Conservation (phyloP, 2,797 vertebrate species). For the Peromyscus aztecus region DNA sequence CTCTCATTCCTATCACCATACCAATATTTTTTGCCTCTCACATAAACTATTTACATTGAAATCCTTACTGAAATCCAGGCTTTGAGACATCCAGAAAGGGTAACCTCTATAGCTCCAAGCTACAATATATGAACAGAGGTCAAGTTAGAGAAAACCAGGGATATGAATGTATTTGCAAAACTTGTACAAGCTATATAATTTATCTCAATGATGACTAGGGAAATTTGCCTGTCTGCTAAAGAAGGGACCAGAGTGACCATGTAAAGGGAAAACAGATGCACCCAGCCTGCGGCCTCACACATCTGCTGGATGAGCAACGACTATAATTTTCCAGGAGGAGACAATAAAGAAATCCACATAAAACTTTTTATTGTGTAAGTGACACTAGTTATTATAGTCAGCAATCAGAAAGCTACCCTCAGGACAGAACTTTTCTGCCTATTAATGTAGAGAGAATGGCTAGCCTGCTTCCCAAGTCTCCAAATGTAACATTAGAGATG, state of each 20-base stretch:
- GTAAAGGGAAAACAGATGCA: slow-evolving; percentile 82
- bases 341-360: slow-evolving; percentile 86
- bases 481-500: slow-evolving; percentile 52
- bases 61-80: slow-evolving; percentile 32
- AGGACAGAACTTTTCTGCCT: slow-evolving; percentile 80
- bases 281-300: slow-evolving; percentile 79
- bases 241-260: slow-evolving; percentile 71
- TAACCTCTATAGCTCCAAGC: not conserved
- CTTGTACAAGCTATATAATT: slow-evolving; percentile 59
- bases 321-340: slow-evolving; percentile 85
- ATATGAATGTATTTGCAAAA: slow-evolving; percentile 71
- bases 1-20: not conserved
- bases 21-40: not conserved
- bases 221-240: slow-evolving; percentile 78
- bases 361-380: slow-evolving; percentile 88
- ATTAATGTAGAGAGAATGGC: slow-evolving; percentile 80
- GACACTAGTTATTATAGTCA: slow-evolving; percentile 85
- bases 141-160: slow-evolving; percentile 1
- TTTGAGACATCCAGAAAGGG: not conserved
- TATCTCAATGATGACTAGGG: slow-evolving; percentile 64
- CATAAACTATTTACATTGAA: slow-evolving; percentile 31
- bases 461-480: slow-evolving; percentile 70
- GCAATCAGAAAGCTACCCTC: slow-evolving; percentile 84
- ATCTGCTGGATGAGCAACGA: slow-evolving; percentile 82
- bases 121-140: slow-evolving; percentile 49